phyloP scores from a whole-genome alignment of 2,888 invertebrate genomes.

The Stenolophus ochropezus region DNA sequence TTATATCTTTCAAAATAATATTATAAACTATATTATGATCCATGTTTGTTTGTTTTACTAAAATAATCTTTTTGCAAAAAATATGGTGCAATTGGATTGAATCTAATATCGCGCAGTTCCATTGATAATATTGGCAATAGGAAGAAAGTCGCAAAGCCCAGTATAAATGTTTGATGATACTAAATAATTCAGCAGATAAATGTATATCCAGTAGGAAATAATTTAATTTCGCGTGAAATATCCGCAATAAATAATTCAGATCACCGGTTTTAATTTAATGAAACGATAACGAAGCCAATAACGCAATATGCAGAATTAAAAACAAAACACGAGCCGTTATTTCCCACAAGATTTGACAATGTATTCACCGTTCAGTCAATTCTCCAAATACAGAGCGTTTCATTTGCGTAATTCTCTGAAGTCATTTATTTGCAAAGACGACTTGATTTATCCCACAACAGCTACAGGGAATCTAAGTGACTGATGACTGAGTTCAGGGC shows the following conservation, averaged over 20 bases:
- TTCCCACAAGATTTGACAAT: conserved; percentile 19
- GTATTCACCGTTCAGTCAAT: conserved; percentile 21
- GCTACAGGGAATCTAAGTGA: conserved; percentile 1
- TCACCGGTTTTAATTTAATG: conserved; percentile 14
- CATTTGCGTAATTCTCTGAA: conserved; percentile 37
- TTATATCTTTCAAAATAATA: too few relatives aligned
- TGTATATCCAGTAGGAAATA: background rate
- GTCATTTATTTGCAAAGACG: conserved; percentile 31
- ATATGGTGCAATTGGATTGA: too few relatives aligned
- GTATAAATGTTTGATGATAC: background rate
- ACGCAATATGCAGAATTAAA: conserved; percentile 9
- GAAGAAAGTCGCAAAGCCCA: background rate
- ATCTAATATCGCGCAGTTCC: too few relatives aligned
- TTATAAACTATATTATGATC: too few relatives aligned
- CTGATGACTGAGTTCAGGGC: conserved; percentile 9
- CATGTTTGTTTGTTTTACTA: too few relatives aligned
- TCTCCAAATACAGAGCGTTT: conserved; percentile 17
- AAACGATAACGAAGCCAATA: background rate
- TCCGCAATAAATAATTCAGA: conserved; percentile 18
- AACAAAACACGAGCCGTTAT: conserved; percentile 9
- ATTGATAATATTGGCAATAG: too few relatives aligned
- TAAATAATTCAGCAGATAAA: conserved; percentile 1
- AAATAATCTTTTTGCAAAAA: too few relatives aligned
- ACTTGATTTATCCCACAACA: conserved; percentile 33
- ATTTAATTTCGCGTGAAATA: background rate